phyloP scores from a whole-genome alignment of 2,113 vertebrate genomes.

The Brevimyrus niger region DNA sequence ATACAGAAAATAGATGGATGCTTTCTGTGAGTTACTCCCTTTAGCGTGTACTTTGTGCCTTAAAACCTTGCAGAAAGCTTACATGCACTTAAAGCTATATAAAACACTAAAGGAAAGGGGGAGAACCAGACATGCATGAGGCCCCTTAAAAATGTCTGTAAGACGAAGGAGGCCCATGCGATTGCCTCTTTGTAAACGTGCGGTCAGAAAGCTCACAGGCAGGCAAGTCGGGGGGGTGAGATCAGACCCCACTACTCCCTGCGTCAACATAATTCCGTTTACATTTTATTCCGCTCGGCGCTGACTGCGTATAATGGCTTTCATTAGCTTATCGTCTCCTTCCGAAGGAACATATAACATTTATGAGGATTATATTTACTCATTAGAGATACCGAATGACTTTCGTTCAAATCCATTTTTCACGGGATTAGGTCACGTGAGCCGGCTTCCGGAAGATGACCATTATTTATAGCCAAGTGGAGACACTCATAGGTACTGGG shows the following conservation, averaged over 20 bases:
- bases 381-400: background rate
- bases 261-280: background rate
- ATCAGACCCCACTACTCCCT: background rate
- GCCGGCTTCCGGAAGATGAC: background rate
- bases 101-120: background rate
- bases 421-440: background rate
- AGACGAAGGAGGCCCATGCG: background rate
- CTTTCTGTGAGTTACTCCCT: background rate
- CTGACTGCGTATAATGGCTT: background rate
- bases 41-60: background rate
- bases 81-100: background rate
- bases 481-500: background rate
- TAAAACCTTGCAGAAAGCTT: background rate
- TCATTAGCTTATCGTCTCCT: constrained; percentile 3
- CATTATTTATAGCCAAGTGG: background rate
- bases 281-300: background rate
- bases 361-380: background rate
- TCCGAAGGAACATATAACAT: background rate
- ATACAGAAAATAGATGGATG: background rate
- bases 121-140: background rate
- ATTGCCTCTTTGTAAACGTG: background rate
- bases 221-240: background rate
- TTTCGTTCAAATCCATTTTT: background rate
- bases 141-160: background rate
- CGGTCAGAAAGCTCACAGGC: background rate